Conservation (phyloP, 2,797 vertebrate genomes). For the Chrosomus eos region DNA sequence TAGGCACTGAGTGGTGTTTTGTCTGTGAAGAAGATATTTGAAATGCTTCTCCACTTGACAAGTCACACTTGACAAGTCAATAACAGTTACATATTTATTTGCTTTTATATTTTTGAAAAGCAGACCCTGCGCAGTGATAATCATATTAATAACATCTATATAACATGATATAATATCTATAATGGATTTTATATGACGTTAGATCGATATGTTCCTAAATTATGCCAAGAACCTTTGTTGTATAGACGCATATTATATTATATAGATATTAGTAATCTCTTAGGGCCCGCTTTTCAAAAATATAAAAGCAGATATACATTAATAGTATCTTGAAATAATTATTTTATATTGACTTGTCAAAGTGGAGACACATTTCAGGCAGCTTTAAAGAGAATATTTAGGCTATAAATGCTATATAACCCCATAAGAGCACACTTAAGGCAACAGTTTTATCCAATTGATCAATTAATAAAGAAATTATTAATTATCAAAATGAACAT, state of each 20-base stretch:
- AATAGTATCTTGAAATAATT: neutral
- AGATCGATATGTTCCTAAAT: too few relatives aligned
- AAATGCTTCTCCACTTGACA: neutral
- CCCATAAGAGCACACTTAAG: neutral
- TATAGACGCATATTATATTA: neutral
- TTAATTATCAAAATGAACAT: neutral
- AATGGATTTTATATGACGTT: too few relatives aligned
- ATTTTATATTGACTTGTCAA: neutral
- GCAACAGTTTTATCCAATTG: neutral
- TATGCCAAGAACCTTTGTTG: too few relatives aligned
- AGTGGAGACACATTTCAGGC: neutral
- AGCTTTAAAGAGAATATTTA: neutral
- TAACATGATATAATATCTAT: neutral
- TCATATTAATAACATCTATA: neutral
- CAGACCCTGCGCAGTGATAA: neutral
- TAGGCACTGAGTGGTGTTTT: neutral
- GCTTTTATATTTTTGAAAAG: neutral
- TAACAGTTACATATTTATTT: neutral
- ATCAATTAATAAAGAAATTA: neutral
- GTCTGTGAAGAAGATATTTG: neutral
- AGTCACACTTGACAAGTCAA: too few relatives aligned
- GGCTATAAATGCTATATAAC: neutral
- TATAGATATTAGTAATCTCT: neutral
- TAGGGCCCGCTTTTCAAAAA: neutral
- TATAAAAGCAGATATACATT: neutral